phyloP scores from a whole-genome alignment of 2,888 invertebrate genomes.

The Nymphalis urticae region DNA sequence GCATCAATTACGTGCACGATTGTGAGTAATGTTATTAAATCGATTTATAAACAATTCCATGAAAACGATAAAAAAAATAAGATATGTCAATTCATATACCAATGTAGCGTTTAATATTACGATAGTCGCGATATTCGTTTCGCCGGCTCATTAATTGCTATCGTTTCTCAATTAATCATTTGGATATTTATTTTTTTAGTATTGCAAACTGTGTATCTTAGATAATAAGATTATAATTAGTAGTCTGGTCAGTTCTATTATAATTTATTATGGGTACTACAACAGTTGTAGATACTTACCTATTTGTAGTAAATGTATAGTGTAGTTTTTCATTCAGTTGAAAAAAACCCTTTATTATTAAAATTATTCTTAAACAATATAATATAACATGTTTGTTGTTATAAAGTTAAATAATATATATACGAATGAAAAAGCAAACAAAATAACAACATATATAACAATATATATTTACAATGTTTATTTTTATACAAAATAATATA shows the following conservation, averaged over 20 bases:
- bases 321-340: too few species aligned
- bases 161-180: constrained; percentile 1
- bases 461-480: too few species aligned
- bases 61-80: constrained; percentile 9
- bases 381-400: not conserved
- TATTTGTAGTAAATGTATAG: too few species aligned
- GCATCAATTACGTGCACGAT: constrained; percentile 27
- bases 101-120: not conserved
- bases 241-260: not conserved
- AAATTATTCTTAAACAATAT: too few species aligned
- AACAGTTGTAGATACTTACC: too few species aligned
- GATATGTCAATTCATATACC: not conserved
- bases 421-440: not conserved
- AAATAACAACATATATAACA: not conserved
- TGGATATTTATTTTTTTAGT: not conserved
- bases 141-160: constrained; percentile 3
- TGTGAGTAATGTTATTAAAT: constrained; percentile 20
- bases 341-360: too few species aligned
- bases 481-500: too few species aligned
- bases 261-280: too few species aligned
- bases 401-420: constrained; percentile 1
- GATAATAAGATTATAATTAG: not conserved
- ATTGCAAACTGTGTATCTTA: not conserved
- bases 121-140: constrained; percentile 3
- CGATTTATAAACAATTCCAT: constrained; percentile 21